Percentiles rank a stretch among this genome's conserved stretches.
Evolutionary conservation across 2,888 invertebrate species (phyloP).

Genomic region (Agrenia bidenticulata): DNA sequence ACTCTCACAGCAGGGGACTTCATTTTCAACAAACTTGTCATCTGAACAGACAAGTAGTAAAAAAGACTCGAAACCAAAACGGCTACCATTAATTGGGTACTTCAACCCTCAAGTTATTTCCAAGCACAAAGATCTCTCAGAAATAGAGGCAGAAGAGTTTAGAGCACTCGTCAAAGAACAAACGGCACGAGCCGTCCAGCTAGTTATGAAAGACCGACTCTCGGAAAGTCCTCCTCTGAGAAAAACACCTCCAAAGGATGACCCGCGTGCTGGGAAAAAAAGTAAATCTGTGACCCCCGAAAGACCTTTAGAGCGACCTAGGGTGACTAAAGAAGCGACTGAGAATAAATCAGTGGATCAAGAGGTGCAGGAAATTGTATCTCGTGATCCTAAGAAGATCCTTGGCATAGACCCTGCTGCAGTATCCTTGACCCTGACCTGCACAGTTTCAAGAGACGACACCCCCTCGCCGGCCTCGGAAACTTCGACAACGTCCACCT

Average conservation of each 20-base stretch:
- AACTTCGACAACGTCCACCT: slow-evolving; percentile 3
- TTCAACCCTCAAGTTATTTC: too few relatives aligned
- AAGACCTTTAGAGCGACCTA: neutral
- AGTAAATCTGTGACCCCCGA: neutral
- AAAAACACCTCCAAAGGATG: neutral
- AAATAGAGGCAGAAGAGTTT: slow-evolving; percentile 32
- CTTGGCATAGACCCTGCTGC: neutral
- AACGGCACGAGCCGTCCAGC: slow-evolving; percentile 35
- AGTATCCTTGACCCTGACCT: slow-evolving; percentile 1
- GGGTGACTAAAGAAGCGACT: neutral
- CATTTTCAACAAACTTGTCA: too few relatives aligned
- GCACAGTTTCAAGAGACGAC: neutral
- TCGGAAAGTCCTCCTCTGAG: slow-evolving; percentile 1
- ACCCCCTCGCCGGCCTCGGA: neutral
- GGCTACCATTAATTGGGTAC: too few relatives aligned
- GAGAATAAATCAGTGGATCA: neutral
- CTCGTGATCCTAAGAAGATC: too few relatives aligned
- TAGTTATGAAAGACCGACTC: slow-evolving; percentile 37
- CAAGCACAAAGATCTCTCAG: neutral
- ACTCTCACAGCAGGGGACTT: too few relatives aligned
- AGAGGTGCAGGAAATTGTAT: neutral
- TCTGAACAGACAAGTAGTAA: too few relatives aligned
- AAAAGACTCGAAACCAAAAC: too few relatives aligned
- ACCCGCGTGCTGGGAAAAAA: neutral
- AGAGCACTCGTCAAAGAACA: slow-evolving; percentile 34